These are phyloP conservation scores for Taeniopygia guttata DNA, from an alignment of 2,797 vertebrate species.

Conservation along the genomic window DNA sequence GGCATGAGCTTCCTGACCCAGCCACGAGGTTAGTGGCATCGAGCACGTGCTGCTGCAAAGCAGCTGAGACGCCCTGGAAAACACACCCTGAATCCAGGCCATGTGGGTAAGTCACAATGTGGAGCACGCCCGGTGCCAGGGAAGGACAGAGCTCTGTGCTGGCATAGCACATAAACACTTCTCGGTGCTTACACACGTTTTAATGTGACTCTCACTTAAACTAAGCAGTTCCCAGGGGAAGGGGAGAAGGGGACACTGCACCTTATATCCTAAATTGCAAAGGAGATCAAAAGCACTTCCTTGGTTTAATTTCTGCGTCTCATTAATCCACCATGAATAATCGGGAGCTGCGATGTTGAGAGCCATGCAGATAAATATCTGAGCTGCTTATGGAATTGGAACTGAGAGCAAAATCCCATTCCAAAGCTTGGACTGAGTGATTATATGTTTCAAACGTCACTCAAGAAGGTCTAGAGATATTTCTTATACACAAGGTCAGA, in stretches of 20 bases:
- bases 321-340: neutral
- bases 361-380: neutral
- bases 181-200: neutral
- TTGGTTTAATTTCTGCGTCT: slow-evolving; percentile 2
- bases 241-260: neutral
- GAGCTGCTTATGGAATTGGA: neutral
- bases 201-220: neutral
- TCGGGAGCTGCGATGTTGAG: neutral
- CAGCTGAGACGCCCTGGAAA: neutral
- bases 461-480: neutral
- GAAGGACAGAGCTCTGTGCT: neutral
- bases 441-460: neutral
- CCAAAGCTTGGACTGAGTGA: neutral
- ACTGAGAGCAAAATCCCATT: neutral
- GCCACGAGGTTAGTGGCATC: rapidly evolving
- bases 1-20: neutral
- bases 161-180: neutral
- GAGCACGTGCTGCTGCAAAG: neutral
- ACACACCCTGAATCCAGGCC: neutral
- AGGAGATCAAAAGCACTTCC: slow-evolving; percentile 9
- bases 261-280: neutral
- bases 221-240: neutral
- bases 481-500: slow-evolving; percentile 29
- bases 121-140: neutral
- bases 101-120: rapidly evolving